These are phyloP conservation scores for Sitophilus oryzae DNA, from an alignment of 1,140 invertebrate genomes.

Conservation along the genomic window DNA sequence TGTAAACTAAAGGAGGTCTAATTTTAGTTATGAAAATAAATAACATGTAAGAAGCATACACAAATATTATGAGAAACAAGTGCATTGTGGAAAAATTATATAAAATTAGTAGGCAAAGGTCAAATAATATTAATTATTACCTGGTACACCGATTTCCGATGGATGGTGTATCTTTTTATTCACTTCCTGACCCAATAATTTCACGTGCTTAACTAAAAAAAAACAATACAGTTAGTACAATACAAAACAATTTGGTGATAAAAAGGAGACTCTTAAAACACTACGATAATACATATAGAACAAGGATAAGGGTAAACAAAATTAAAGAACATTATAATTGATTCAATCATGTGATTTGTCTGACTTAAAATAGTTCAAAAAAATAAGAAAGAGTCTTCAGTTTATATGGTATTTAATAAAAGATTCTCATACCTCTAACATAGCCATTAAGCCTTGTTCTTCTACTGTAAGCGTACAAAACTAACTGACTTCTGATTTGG, in stretches of 20 bases:
- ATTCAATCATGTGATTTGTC: no score
- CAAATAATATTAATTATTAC: slow-evolving; percentile 17
- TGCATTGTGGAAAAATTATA: background rate
- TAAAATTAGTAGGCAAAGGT: background rate
- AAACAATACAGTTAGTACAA: no score
- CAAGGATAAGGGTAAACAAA: no score
- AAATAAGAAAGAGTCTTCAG: background rate
- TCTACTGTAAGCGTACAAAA: slow-evolving; percentile 34
- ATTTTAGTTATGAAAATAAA: no score
- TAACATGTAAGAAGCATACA: no score
- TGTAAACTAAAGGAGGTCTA: no score
- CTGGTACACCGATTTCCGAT: slow-evolving; percentile 34
- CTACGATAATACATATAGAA: no score
- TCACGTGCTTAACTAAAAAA: slow-evolving; percentile 36
- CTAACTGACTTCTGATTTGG: slow-evolving; percentile 7
- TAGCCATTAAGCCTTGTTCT: slow-evolving; percentile 34
- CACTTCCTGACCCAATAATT: slow-evolving; percentile 34
- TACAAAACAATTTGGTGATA: no score
- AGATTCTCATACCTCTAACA: slow-evolving; percentile 31
- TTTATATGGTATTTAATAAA: background rate
- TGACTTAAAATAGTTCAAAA: no score
- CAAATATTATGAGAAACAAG: no score
- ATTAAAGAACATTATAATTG: no score
- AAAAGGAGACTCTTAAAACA: no score
- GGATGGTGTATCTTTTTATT: slow-evolving; percentile 39